Evolutionary conservation across 2,113 vertebrate species (phyloP).

Genomic region (Otocyon megalotis): DNA sequence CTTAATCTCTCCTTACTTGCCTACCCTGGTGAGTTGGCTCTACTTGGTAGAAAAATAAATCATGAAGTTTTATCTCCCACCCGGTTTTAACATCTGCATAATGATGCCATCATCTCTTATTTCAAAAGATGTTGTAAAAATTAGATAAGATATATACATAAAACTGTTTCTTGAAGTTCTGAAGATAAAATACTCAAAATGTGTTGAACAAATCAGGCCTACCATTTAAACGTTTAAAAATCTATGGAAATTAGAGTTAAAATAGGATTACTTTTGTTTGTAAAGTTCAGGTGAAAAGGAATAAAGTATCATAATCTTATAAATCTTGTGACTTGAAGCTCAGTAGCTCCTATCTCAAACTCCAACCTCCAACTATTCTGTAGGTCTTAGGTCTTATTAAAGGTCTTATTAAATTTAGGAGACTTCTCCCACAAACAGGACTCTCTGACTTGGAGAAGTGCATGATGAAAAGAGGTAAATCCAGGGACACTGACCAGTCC

Average conservation of each 20-base stretch:
- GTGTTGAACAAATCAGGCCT: neutral
- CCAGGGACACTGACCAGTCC: neutral
- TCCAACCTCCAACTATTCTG: neutral
- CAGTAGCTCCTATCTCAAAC: neutral
- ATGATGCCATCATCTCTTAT: neutral
- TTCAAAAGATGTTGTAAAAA: neutral
- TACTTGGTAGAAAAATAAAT: conserved; percentile 13
- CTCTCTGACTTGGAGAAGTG: neutral
- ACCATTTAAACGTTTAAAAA: neutral
- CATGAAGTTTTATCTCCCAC: neutral
- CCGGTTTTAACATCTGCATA: neutral
- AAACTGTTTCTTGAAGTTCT: neutral
- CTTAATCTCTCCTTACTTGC: neutral
- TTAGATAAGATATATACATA: neutral
- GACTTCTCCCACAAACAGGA: neutral
- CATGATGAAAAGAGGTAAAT: neutral
- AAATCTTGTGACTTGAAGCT: neutral
- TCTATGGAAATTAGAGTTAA: neutral
- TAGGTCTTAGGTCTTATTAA: neutral
- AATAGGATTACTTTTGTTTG: neutral
- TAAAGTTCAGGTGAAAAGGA: neutral
- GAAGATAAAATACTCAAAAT: conserved; percentile 4
- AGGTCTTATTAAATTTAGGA: neutral
- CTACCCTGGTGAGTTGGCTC: neutral
- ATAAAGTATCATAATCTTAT: neutral